A percentile compares a stretch with the other conserved stretches of the same genome.
phyloP scores from a whole-genome alignment of 2,888 invertebrate genomes.

The Lithophane ornitopus region DNA sequence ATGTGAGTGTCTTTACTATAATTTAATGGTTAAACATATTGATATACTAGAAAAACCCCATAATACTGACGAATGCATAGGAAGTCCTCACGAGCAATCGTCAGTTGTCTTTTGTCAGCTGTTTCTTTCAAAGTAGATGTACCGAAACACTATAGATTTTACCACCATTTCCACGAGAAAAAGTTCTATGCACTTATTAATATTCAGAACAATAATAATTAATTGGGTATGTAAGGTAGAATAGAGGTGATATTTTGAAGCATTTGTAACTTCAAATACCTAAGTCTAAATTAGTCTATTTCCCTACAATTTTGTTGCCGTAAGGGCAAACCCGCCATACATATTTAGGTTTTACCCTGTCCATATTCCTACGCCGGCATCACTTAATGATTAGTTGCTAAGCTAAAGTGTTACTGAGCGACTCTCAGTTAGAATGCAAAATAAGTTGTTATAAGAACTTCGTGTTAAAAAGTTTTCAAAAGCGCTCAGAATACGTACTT shows the following conservation, averaged over 20 bases:
- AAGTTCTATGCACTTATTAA: not conserved
- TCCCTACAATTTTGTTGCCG: too few relatives aligned
- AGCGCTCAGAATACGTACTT: not conserved
- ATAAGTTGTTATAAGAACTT: conserved; percentile 14
- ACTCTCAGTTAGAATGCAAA: not conserved
- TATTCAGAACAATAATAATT: not conserved
- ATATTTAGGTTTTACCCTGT: not conserved
- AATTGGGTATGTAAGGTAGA: not conserved
- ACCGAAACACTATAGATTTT: not conserved
- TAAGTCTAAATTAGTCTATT: not conserved
- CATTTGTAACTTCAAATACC: not conserved
- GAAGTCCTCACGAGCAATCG: not conserved
- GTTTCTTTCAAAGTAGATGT: not conserved
- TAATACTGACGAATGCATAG: not conserved
- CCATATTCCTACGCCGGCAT: not conserved
- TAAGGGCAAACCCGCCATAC: not conserved
- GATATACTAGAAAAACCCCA: not conserved
- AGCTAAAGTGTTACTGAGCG: conserved; percentile 7
- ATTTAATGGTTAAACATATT: too few relatives aligned
- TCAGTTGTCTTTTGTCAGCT: not conserved
- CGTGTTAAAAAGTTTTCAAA: not conserved
- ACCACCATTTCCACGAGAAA: not conserved
- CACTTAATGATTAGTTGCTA: conserved; percentile 8
- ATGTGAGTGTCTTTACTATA: not conserved
- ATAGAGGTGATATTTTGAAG: not conserved